These are phyloP conservation scores for Furnarius figulus DNA, from an alignment of 2,113 vertebrate genomes.

Conservation along the genomic window DNA sequence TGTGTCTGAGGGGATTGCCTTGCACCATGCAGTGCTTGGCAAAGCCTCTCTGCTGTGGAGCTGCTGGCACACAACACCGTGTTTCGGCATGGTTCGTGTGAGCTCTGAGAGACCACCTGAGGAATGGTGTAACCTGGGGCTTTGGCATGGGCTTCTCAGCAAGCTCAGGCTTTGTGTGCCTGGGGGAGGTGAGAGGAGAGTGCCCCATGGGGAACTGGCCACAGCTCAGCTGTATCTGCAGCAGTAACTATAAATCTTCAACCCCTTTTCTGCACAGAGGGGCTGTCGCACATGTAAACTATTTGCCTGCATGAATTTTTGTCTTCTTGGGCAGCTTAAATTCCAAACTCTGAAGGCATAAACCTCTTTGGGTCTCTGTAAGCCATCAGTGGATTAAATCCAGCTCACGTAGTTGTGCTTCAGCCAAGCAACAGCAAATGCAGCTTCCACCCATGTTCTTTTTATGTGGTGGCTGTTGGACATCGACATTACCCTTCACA, in stretches of 20 bases:
- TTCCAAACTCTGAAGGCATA: neutral
- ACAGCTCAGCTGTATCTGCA: neutral
- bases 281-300: neutral
- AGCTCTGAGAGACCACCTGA: neutral
- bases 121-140: rapidly evolving
- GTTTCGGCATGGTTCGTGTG: neutral
- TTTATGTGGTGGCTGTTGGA: neutral
- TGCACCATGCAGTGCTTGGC: neutral
- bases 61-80: rapidly evolving
- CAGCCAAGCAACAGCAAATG: neutral
- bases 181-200: neutral
- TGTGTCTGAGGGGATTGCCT: neutral
- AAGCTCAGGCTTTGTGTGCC: neutral
- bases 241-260: neutral
- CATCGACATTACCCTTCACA: neutral
- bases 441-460: neutral
- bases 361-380: neutral
- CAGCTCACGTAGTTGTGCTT: neutral
- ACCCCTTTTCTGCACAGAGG: neutral
- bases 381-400: neutral
- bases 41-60: neutral
- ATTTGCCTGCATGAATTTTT: neutral
- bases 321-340: neutral
- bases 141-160: neutral
- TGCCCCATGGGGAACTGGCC: neutral